These are phyloP conservation scores for Micrasema minimum DNA, from an alignment of 1,140 invertebrate species.

Conservation along the genomic window DNA sequence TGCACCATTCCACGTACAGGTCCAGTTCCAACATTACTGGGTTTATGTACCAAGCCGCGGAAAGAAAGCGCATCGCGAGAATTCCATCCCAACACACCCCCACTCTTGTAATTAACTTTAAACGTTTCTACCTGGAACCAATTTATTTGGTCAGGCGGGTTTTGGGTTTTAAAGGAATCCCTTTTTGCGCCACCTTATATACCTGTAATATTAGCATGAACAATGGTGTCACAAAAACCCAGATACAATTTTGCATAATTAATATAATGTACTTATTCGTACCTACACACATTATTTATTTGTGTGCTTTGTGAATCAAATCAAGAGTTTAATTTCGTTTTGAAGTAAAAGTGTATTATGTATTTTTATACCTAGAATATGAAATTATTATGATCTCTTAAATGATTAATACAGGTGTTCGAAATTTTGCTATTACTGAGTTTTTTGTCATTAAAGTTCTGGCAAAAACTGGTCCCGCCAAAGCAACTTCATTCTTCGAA, in stretches of 20 bases:
- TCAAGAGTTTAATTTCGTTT: too few species aligned
- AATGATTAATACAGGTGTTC: too few species aligned
- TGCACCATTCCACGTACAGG: conserved; percentile 47
- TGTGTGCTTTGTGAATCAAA: too few species aligned
- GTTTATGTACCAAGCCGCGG: conserved; percentile 41
- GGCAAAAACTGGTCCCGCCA: too few species aligned
- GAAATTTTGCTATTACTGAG: too few species aligned
- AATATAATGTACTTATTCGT: too few species aligned
- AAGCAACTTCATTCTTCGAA: neutral
- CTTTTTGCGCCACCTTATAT: neutral
- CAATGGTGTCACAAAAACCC: neutral
- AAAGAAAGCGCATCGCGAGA: conserved; percentile 42
- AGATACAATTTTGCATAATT: too few species aligned
- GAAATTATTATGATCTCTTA: too few species aligned
- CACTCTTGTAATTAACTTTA: conserved; percentile 17
- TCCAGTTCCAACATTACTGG: conserved; percentile 43
- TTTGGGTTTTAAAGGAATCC: neutral
- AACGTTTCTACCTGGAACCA: conserved; percentile 24
- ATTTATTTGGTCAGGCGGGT: conserved; percentile 3
- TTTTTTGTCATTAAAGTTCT: too few species aligned
- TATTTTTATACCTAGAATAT: too few species aligned
- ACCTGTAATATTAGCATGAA: conserved; percentile 3
- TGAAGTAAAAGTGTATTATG: too few species aligned
- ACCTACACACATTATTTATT: too few species aligned
- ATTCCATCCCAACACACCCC: conserved; percentile 22